Evolutionary conservation across 1,140 invertebrate genomes (phyloP).

Genomic region (Caenorhabditis remanei): DNA sequence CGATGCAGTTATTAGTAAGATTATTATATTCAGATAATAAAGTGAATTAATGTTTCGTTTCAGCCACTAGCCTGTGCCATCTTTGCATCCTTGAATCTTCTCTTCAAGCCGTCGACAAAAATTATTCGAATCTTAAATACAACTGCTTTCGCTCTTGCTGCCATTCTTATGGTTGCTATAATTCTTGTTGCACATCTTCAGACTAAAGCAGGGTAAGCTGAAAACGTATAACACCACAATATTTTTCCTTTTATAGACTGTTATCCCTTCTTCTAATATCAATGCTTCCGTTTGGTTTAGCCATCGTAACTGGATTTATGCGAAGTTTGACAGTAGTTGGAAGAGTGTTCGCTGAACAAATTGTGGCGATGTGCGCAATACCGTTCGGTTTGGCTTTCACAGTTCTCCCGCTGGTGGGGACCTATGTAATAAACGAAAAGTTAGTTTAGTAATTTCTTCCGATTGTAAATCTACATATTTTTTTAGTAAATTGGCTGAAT

Average conservation of each 20-base stretch:
- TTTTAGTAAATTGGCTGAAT: constrained; percentile 61
- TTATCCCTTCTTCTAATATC: constrained; percentile 23
- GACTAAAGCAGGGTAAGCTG: constrained; percentile 5
- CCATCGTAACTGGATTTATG: constrained; percentile 58
- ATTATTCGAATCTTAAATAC: constrained; percentile 62
- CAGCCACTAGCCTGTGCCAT: constrained; percentile 58
- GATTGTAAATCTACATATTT: background rate
- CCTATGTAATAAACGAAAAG: constrained; percentile 59
- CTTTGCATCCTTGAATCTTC: constrained; percentile 50
- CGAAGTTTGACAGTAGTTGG: constrained; percentile 61
- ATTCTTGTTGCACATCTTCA: constrained; percentile 35
- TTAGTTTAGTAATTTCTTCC: constrained; percentile 11
- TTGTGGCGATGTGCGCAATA: constrained; percentile 50
- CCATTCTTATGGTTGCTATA: constrained; percentile 12
- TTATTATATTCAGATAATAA: background rate
- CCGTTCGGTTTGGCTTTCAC: constrained; percentile 57
- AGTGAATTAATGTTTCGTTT: background rate
- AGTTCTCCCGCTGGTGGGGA: constrained; percentile 58
- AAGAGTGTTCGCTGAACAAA: constrained; percentile 62
- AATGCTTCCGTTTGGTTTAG: constrained; percentile 59
- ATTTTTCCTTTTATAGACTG: background rate
- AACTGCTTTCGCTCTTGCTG: constrained; percentile 51
- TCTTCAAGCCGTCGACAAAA: constrained; percentile 57
- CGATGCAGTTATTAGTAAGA: constrained; percentile 43
- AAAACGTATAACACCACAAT: background rate